Evolutionary conservation across 2,797 vertebrate genomes (phyloP).

Genomic region (Scolopax bukidnonensis): DNA sequence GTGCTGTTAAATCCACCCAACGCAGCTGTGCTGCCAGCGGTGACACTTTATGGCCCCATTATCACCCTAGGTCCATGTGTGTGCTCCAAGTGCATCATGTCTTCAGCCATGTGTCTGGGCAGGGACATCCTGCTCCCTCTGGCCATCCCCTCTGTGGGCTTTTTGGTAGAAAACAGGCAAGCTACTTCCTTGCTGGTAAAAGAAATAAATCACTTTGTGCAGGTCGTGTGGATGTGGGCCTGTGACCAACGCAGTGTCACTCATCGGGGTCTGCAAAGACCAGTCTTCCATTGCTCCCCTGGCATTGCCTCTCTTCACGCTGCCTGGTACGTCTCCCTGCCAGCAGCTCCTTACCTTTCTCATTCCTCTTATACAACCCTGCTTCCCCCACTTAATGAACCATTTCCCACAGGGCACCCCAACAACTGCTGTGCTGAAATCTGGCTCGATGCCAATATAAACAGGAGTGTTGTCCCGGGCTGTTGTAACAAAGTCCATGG

Average conservation of each 20-base stretch:
- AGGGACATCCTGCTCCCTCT: not conserved
- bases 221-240: not conserved
- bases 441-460: not conserved
- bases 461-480: rapidly evolving
- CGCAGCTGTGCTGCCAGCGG: not conserved
- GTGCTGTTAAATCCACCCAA: not conserved
- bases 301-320: not conserved
- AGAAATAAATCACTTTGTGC: no score
- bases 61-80: not conserved
- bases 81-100: not conserved
- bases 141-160: not conserved
- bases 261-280: not conserved
- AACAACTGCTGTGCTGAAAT: not conserved
- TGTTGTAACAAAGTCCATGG: not conserved
- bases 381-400: not conserved
- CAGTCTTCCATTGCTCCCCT: not conserved
- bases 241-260: not conserved
- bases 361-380: not conserved
- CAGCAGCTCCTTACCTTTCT: not conserved
- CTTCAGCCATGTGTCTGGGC: not conserved
- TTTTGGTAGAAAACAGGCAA: not conserved
- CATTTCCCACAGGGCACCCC: not conserved
- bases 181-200: not conserved
- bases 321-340: not conserved
- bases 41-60: not conserved